phyloP scores from a whole-genome alignment of 2,113 vertebrate genomes.

The Psephotus haematonotus region DNA sequence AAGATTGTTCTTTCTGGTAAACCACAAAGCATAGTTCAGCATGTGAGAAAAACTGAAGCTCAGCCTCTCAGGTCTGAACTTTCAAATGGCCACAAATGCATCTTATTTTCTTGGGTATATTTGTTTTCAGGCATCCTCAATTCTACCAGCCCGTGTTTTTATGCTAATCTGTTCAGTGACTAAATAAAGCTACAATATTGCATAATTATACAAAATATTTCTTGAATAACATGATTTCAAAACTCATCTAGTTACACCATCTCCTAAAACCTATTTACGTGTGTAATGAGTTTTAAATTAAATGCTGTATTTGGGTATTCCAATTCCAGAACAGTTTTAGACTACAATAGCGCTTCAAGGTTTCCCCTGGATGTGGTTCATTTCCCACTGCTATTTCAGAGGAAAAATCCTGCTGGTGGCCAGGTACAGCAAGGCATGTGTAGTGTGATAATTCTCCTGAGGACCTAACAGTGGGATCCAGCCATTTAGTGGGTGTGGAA shows the following conservation, averaged over 20 bases:
- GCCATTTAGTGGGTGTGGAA: accelerated
- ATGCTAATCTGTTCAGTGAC: not conserved
- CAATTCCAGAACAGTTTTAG: not conserved
- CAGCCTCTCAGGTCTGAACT: not conserved
- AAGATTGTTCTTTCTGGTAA: not conserved
- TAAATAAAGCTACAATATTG: not conserved
- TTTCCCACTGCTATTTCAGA: not conserved
- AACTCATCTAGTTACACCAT: not conserved
- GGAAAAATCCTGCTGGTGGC: too few species aligned
- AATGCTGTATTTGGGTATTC: not conserved
- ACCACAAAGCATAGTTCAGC: not conserved
- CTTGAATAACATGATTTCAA: not conserved
- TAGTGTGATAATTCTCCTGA: accelerated
- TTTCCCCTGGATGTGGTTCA: not conserved
- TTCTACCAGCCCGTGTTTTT: not conserved
- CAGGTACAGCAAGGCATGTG: accelerated
- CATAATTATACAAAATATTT: not conserved
- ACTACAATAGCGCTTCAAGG: accelerated
- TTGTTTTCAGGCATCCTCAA: not conserved
- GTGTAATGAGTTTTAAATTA: not conserved
- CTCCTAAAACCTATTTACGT: not conserved
- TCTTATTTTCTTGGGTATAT: not conserved
- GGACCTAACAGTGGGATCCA: accelerated
- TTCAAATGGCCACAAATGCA: not conserved
- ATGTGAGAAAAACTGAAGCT: not conserved